phyloP scores from a whole-genome alignment of 1,140 invertebrate genomes.

The Liolophura sinensis region DNA sequence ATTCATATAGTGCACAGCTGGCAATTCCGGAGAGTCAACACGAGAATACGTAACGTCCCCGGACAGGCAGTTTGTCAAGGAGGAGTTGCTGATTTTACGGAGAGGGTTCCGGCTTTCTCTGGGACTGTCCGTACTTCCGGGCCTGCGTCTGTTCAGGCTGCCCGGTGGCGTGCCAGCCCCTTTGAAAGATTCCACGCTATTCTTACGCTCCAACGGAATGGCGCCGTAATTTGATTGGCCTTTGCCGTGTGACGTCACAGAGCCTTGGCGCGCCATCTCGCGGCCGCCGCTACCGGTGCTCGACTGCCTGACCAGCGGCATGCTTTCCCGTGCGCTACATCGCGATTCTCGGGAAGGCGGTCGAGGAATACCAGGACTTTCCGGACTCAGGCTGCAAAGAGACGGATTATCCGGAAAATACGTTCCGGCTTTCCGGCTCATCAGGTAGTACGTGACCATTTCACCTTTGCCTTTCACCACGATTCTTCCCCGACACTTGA shows the following conservation, averaged over 20 bases:
- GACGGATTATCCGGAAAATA: slow-evolving; percentile 20
- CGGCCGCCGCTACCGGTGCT: slow-evolving; percentile 15
- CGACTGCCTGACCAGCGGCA: slow-evolving; percentile 8
- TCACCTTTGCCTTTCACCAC: slow-evolving; percentile 93
- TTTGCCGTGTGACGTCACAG: slow-evolving; percentile 19
- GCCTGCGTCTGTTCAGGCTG: slow-evolving; percentile 42
- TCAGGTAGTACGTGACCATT: slow-evolving; percentile 85
- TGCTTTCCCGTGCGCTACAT: slow-evolving; percentile 1
- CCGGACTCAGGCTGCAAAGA: slow-evolving; percentile 14
- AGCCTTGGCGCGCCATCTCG: slow-evolving; percentile 10
- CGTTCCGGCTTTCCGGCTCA: slow-evolving; percentile 9
- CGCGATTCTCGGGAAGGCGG: slow-evolving; percentile 15
- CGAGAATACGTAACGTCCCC: slow-evolving; percentile 26
- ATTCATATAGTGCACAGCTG: slow-evolving; percentile 52
- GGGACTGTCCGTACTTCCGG: slow-evolving; percentile 40
- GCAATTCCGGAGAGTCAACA: slow-evolving; percentile 48
- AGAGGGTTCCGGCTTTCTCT: slow-evolving; percentile 26
- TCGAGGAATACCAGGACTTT: slow-evolving; percentile 14
- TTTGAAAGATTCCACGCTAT: slow-evolving; percentile 28
- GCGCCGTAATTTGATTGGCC: slow-evolving; percentile 12
- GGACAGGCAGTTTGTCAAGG: slow-evolving; percentile 40
- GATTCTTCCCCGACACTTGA: slow-evolving; percentile 85
- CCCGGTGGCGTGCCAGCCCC: slow-evolving; percentile 43
- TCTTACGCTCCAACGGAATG: slow-evolving; percentile 21
- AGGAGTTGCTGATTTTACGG: slow-evolving; percentile 38